phyloP scores from a whole-genome alignment of 2,888 invertebrate genomes.

The Aspidiotus destructor region DNA sequence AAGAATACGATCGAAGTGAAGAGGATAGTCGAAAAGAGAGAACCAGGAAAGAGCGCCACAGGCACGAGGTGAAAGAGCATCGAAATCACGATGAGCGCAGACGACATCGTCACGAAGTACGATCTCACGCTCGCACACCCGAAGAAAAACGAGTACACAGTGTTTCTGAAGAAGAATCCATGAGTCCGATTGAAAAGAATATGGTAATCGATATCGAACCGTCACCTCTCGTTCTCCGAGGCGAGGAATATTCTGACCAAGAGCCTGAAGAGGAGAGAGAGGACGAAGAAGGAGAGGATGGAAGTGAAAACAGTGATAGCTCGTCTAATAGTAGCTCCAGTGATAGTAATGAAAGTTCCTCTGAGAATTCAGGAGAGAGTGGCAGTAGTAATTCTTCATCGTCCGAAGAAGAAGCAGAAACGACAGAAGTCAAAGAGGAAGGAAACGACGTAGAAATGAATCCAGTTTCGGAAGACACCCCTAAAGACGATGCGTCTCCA shows the following conservation, averaged over 20 bases:
- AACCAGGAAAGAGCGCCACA: not conserved
- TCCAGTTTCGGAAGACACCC: constrained; percentile 39
- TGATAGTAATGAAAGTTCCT: not conserved
- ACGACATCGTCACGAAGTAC: constrained; percentile 11
- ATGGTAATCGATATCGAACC: constrained; percentile 18
- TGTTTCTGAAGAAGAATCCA: constrained; percentile 5
- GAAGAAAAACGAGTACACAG: not conserved
- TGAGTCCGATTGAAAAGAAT: constrained; percentile 13
- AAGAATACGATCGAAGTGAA: constrained; percentile 17
- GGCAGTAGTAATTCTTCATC: constrained; percentile 12
- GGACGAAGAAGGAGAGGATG: constrained; percentile 45
- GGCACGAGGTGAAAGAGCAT: not conserved
- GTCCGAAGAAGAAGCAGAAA: not conserved
- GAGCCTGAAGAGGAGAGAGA: not conserved
- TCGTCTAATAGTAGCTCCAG: not conserved
- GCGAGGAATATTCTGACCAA: too few species aligned
- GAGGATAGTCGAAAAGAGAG: not conserved
- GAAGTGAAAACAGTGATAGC: constrained; percentile 41
- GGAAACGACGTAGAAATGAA: constrained; percentile 45
- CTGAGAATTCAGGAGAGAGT: constrained; percentile 38
- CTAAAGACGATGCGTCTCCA: constrained; percentile 8
- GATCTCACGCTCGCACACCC: not conserved
- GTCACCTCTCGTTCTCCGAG: constrained; percentile 15
- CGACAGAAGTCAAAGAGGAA: constrained; percentile 39
- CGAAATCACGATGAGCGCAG: constrained; percentile 12